Percentiles rank a stretch among this genome's conserved stretches.
Conservation (phyloP, 2,797 vertebrate species). For the Tragopan temminckii region DNA sequence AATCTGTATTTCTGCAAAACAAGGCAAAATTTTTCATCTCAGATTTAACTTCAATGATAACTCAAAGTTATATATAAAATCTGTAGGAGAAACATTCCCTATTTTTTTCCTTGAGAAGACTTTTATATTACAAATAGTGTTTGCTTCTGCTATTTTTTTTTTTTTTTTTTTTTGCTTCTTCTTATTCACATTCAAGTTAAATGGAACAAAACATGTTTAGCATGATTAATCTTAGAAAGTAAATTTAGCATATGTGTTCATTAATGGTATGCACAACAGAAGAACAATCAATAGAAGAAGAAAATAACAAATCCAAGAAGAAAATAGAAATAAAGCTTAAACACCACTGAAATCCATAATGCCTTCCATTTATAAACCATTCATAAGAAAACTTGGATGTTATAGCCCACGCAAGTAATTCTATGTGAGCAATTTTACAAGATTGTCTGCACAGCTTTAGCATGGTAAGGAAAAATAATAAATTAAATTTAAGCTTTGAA, state of each 20-base stretch:
- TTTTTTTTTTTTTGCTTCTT: neutral
- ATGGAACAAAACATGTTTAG: neutral
- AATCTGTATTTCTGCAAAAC: neutral
- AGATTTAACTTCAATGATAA: neutral
- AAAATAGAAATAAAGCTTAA: slow-evolving; percentile 50
- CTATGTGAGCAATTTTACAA: neutral
- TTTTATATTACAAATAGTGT: neutral
- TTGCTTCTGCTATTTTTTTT: neutral
- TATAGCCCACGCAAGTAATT: neutral
- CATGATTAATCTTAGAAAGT: neutral
- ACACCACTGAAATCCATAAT: slow-evolving; percentile 15
- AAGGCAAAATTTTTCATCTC: neutral
- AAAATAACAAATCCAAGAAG: neutral
- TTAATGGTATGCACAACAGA: slow-evolving; percentile 34
- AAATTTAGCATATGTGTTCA: neutral
- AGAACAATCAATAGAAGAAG: slow-evolving; percentile 25
- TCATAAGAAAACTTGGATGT: neutral
- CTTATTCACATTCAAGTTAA: neutral
- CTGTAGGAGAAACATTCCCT: neutral
- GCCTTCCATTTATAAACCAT: slow-evolving; percentile 8
- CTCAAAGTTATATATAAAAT: neutral
- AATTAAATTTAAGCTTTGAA: neutral
- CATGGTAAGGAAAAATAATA: neutral
- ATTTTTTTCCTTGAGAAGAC: neutral
- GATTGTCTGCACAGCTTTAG: neutral